Percentiles rank a stretch among this genome's conserved stretches.
These are phyloP conservation scores for Chironomus tepperi DNA, from an alignment of 1,140 invertebrate species.

Conservation along the genomic window DNA sequence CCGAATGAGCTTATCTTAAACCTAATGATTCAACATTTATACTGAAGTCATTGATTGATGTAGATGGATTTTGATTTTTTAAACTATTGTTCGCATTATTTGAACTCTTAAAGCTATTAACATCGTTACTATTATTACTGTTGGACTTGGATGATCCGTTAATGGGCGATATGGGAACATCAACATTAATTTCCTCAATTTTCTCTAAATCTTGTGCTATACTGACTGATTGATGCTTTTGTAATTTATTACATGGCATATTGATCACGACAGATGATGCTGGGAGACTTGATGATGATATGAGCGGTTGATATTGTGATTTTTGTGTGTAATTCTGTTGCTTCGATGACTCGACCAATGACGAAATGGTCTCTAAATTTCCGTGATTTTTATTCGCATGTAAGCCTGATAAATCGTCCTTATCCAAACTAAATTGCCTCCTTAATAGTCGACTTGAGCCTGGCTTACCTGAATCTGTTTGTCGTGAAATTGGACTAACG, in stretches of 20 bases:
- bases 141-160: background rate
- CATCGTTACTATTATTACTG: background rate
- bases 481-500: constrained; percentile 26
- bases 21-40: background rate
- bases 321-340: background rate
- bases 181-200: constrained; percentile 55
- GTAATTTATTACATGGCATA: constrained; percentile 34
- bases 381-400: background rate
- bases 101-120: background rate
- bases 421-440: constrained; percentile 60
- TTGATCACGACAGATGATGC: constrained; percentile 32
- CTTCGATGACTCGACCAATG: background rate
- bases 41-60: background rate
- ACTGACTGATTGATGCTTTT: constrained; percentile 62
- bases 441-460: constrained; percentile 48
- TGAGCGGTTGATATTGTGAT: constrained; percentile 17
- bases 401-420: constrained; percentile 45
- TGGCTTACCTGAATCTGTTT: constrained; percentile 32
- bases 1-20: background rate
- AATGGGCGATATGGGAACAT: background rate
- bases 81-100: background rate
- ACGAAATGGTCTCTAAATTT: constrained; percentile 30
- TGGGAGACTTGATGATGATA: constrained; percentile 24
- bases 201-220: constrained; percentile 59
- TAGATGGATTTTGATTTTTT: background rate